Percentiles rank a stretch among this genome's conserved stretches.
These are phyloP conservation scores for Spodoptera frugiperda DNA, from an alignment of 1,140 invertebrate species.

Conservation along the genomic window DNA sequence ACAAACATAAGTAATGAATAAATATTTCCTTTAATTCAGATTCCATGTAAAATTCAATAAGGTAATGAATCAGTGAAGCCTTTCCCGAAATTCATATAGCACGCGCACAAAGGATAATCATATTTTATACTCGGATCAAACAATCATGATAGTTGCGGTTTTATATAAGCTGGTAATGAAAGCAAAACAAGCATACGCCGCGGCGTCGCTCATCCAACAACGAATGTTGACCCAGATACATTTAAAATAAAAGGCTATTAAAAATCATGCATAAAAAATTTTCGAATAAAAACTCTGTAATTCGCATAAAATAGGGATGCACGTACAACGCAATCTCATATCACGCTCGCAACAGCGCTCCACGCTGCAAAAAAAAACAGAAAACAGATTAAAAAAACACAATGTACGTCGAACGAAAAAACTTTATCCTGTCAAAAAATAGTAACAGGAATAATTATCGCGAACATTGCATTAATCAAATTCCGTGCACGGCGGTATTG, in stretches of 20 bases:
- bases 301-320: conserved; percentile 31
- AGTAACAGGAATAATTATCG: conserved; percentile 85
- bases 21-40: background rate
- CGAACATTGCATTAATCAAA: conserved; percentile 86
- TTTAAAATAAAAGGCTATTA: background rate
- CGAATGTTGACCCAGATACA: conserved; percentile 7
- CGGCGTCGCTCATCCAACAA: background rate
- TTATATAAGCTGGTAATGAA: background rate
- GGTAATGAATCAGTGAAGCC: background rate
- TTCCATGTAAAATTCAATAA: background rate
- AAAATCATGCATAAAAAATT: conserved; percentile 4
- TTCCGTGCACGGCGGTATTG: conserved; percentile 79
- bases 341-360: conserved; percentile 21
- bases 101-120: conserved; percentile 4
- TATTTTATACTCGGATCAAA: conserved; percentile 16
- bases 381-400: conserved; percentile 56
- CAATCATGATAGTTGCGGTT: conserved; percentile 14
- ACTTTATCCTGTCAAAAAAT: conserved; percentile 83
- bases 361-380: conserved; percentile 13
- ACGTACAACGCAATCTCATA: conserved; percentile 34
- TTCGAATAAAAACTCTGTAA: conserved; percentile 15
- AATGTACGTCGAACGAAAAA: conserved; percentile 66
- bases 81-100: background rate
- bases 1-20: conserved; percentile 1
- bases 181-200: no score